A percentile compares a stretch with the other conserved stretches of the same genome.
phyloP scores from a whole-genome alignment of 2,797 vertebrate species.

The Chelon labrosus region DNA sequence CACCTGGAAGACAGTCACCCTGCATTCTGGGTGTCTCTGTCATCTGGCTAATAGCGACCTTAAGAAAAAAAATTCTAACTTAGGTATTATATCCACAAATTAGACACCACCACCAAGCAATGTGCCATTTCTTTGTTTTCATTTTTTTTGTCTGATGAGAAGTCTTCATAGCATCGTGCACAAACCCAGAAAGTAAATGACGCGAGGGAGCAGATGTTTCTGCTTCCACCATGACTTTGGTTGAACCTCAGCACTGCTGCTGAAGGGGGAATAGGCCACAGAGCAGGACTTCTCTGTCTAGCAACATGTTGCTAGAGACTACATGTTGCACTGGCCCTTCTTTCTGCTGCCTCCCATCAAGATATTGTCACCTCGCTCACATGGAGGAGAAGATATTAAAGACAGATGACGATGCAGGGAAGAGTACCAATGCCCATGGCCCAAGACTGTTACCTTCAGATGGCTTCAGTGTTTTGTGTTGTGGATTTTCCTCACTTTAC shows the following conservation, averaged over 20 bases:
- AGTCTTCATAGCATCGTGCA: conserved; percentile 5
- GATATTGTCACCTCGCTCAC: not conserved
- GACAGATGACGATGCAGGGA: not conserved
- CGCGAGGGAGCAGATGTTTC: conserved; percentile 2
- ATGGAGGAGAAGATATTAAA: conserved; percentile 3
- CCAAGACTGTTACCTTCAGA: conserved; percentile 27
- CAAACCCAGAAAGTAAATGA: conserved; percentile 10
- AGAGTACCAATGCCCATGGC: not conserved
- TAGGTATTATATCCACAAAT: conserved; percentile 26
- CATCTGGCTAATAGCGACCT: conserved; percentile 44
- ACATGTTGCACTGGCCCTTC: conserved; percentile 20
- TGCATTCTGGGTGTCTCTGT: conserved; percentile 26
- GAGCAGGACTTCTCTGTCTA: not conserved
- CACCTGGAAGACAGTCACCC: conserved; percentile 17
- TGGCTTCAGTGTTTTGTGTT: conserved; percentile 21
- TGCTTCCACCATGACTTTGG: conserved; percentile 37
- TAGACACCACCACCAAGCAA: conserved; percentile 57
- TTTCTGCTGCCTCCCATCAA: conserved; percentile 47
- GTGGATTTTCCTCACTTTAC: conserved; percentile 23
- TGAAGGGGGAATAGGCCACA: not conserved
- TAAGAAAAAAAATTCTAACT: conserved; percentile 23
- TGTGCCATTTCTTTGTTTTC: conserved; percentile 74
- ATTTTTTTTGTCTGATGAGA: conserved; percentile 37
- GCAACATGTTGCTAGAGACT: not conserved
- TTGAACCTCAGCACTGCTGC: conserved; percentile 32